Conservation (phyloP, 2,797 vertebrate genomes). For the Clamator glandarius region DNA sequence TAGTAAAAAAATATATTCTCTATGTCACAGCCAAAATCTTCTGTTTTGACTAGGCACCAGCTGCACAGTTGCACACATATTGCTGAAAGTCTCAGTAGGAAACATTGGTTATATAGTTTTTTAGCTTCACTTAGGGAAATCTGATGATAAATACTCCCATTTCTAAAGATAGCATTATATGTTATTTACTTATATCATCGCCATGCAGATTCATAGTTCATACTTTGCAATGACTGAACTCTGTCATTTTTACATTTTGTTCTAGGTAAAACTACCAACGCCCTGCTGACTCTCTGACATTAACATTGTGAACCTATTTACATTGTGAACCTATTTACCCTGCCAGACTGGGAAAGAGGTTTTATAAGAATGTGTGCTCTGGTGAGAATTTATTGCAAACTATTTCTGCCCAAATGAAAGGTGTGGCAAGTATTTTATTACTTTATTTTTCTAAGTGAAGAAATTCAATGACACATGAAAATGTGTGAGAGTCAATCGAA, state of each 20-base stretch:
- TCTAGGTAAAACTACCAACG: neutral
- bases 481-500: neutral
- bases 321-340: neutral
- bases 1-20: neutral
- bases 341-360: neutral
- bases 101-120: neutral
- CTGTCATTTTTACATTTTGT: neutral
- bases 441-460: neutral
- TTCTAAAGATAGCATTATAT: neutral
- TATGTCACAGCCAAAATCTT: neutral
- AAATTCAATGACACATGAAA: neutral
- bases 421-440: neutral
- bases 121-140: neutral
- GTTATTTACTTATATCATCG: neutral
- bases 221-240: neutral
- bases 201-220: neutral
- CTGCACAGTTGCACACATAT: accelerated
- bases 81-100: neutral
- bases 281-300: neutral
- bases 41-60: neutral
- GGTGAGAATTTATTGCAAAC: neutral
- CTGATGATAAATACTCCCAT: neutral
- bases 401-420: neutral
- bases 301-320: neutral
- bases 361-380: neutral